Evolutionary conservation across 2,888 invertebrate species (phyloP).

Genomic region (Incurvaria masculella): DNA sequence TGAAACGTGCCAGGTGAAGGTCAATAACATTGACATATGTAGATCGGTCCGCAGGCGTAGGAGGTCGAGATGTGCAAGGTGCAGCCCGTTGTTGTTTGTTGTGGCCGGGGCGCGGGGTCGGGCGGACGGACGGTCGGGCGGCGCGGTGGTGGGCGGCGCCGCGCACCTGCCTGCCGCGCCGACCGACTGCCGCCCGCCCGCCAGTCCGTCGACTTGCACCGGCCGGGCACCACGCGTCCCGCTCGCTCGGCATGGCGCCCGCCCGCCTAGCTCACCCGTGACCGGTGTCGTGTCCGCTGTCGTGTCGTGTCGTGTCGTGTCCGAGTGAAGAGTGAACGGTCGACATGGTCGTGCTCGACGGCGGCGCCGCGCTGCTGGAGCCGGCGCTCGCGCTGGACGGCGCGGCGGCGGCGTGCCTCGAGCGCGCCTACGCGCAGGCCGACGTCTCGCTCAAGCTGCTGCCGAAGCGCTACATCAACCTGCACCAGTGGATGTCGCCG

Average conservation of each 20-base stretch:
- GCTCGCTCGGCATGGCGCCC: conserved; percentile 12
- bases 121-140: conserved; percentile 27
- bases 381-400: conserved; percentile 71
- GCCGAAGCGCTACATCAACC: conserved; percentile 86
- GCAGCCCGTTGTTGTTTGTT: conserved; percentile 23
- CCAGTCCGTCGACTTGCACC: conserved; percentile 47
- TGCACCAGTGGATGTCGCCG: conserved; percentile 88
- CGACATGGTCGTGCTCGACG: conserved; percentile 50
- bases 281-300: conserved; percentile 21
- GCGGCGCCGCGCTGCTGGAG: conserved; percentile 49
- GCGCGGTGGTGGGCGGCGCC: conserved; percentile 25
- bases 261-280: not conserved
- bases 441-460: conserved; percentile 85
- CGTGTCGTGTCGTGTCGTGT: conserved; percentile 38
- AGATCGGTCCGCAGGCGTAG: not conserved
- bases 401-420: conserved; percentile 65
- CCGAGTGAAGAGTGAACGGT: conserved; percentile 22
- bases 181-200: conserved; percentile 25
- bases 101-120: conserved; percentile 25
- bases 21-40: not conserved
- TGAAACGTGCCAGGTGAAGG: too few relatives aligned
- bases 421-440: conserved; percentile 76
- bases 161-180: conserved; percentile 2
- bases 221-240: conserved; percentile 33
- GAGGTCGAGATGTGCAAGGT: not conserved